Evolutionary conservation across 1,140 invertebrate genomes (phyloP).

Genomic region (Euglossa dilemma): DNA sequence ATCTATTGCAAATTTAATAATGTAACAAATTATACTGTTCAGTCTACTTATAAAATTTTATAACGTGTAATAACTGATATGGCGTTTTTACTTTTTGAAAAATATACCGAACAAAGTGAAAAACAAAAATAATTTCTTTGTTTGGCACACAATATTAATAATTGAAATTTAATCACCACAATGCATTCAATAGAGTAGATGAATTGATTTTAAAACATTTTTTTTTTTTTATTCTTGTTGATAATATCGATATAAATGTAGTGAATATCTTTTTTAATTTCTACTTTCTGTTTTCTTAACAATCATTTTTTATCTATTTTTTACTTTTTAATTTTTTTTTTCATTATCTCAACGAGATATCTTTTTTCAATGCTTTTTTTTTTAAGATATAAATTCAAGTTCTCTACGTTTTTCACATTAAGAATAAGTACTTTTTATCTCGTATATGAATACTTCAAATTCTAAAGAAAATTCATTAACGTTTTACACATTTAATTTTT

Average conservation of each 20-base stretch:
- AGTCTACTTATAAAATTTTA: conserved; percentile 15
- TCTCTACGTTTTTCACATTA: neutral
- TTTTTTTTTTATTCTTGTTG: neutral
- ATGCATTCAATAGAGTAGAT: neutral
- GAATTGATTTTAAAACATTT: neutral
- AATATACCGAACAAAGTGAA: neutral
- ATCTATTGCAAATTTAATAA: conserved; percentile 6
- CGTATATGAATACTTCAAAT: conserved; percentile 32
- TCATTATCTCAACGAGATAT: conserved; percentile 32
- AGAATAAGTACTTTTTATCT: conserved; percentile 32
- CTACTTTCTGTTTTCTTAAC: neutral
- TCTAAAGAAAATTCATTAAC: conserved; percentile 26
- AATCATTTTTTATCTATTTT: conserved; percentile 29
- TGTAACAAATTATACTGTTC: neutral
- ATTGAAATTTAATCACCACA: neutral
- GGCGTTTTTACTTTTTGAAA: neutral
- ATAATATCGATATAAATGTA: conserved; percentile 12
- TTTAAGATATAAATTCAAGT: conserved; percentile 27
- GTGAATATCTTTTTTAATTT: conserved; percentile 24
- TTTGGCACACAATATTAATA: conserved; percentile 14
- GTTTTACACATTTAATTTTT: conserved; percentile 2
- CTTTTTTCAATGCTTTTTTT: conserved; percentile 6
- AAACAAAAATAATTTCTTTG: conserved; percentile 19
- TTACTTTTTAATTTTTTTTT: conserved; percentile 35
- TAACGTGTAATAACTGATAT: neutral